These are phyloP conservation scores for Anarrhichthys ocellatus DNA, from an alignment of 2,113 vertebrate genomes.

Conservation along the genomic window DNA sequence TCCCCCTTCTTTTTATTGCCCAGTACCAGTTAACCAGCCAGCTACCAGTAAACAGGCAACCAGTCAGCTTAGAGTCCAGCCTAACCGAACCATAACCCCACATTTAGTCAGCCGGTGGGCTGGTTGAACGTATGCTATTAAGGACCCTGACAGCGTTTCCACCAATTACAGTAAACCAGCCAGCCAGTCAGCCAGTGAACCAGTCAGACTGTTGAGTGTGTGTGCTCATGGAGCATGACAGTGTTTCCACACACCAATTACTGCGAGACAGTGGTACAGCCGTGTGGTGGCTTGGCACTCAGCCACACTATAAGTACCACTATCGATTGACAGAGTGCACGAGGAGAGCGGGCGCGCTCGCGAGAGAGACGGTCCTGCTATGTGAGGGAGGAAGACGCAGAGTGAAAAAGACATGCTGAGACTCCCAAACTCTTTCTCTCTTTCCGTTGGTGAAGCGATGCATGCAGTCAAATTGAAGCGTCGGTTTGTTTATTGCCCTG, in stretches of 20 bases:
- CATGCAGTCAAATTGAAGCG: constrained; percentile 8
- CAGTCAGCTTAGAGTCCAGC: background rate
- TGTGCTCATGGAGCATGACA: constrained; percentile 76
- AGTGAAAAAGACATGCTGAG: constrained; percentile 11
- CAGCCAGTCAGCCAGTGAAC: constrained; percentile 54
- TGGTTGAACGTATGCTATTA: constrained; percentile 44
- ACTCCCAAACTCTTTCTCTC: constrained; percentile 5
- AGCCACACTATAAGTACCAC: constrained; percentile 72
- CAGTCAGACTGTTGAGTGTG: constrained; percentile 64
- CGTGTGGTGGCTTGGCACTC: constrained; percentile 72
- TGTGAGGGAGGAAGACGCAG: constrained; percentile 33
- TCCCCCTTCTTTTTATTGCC: background rate
- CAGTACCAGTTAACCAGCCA: constrained; percentile 4
- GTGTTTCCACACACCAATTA: constrained; percentile 81
- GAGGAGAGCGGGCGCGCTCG: constrained; percentile 22
- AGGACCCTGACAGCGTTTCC: constrained; percentile 60
- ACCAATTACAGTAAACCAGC: constrained; percentile 67
- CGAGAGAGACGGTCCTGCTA: constrained; percentile 29
- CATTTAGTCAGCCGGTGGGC: constrained; percentile 42
- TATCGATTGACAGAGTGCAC: constrained; percentile 66
- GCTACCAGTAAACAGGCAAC: constrained; percentile 5
- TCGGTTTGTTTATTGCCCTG: constrained; percentile 32
- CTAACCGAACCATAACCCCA: constrained; percentile 21
- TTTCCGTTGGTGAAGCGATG: constrained; percentile 27
- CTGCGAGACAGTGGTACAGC: constrained; percentile 70